Base-by-base conservation (phyloP, 1,140 invertebrate species). In the Drosophila sturtevanti region DNA sequence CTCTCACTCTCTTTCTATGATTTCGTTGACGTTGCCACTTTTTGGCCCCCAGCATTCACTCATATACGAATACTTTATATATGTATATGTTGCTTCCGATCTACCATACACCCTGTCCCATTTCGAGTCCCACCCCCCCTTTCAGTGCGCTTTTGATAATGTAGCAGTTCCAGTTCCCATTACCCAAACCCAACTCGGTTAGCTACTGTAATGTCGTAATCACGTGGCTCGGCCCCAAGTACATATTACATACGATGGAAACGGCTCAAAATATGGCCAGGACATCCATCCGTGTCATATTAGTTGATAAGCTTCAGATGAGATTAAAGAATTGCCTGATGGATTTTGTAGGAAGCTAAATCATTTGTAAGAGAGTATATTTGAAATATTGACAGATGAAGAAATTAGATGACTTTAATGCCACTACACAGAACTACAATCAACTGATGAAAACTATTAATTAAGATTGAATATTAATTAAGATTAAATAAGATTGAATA, bases 211-310 rank as follows among this genome's bases (percentile, higher is more conserved):
- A 77, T 77, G 67, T 66, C 67, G 75, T 77, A 77, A 77, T 77
- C 75, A 77, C 77, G 67, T 77, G 61, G 73, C 74, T 72, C 44
- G 62, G 38, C 37, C 55, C 73, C 66, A 77, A 77, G 75, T 77
- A 74, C 75, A 68, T 76, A 77, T 77, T 77, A 71, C 67, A 64
- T 35, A 77, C 55, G 66, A 38, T 63, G 54, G 62, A 16, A 62
- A 44, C 14, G 44, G 12, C 65, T 16, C 24, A 21, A 24, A 44
- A 9, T 35, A 56, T 44, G 35, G 18, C 58, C 24, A 48, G 37
- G 22, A 21, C 52, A 44, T 21, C 41, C 35, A n/a, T n/a, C n/a
- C n/a, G n/a, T 35, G 68, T 71, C 54, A 22, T 67, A 31, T 31
- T 31, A 31, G 27, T 31, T 31, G 27, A 31, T 31, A 4, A 4